Base-by-base conservation (phyloP, 2,888 invertebrate species). In the Synanthedon formicaeformis region DNA sequence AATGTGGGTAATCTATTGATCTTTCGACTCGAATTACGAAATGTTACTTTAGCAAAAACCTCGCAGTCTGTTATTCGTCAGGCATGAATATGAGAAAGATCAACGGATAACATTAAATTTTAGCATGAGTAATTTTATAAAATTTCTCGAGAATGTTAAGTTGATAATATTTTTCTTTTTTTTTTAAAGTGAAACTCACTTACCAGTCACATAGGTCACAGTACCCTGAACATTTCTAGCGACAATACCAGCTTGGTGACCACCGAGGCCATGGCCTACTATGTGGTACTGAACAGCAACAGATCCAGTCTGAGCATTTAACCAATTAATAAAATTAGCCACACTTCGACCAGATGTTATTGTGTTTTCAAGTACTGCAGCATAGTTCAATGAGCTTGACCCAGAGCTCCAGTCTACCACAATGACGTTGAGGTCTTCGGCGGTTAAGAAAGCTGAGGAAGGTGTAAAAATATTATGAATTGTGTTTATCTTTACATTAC, bases 401-500 rank as follows among this genome's bases (percentile, higher is more conserved):
- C 78, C 81, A 3, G 57, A 56, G 51, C 75, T 75, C 83, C 83
- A 83, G 57, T 84, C 83, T 1, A 83, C 72, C 0, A 74, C 74
- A 6, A 84, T 75, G 1, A 84, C 65, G 56, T 84, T 84, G 2
- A 80, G 62, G 41, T 83, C 77, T 62, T 74, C 78, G 10, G 69
- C 73, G 10, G 66, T 61, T 2, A 82, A 66, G 53, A 76, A 71
- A 4, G 69, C 83, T 81, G 57, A 5, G 62, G 59, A 53, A 51
- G 23, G 5, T 23, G 23, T 23, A 23, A 23, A 23, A 23, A 5
- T 23, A 5, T 23, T 23, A 5, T 23, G 5, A 23, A 23, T 23
- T 5, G 23, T 23, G 23, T 23, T 23, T 5, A 23, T 23, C 5
- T 23, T 41, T 41, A n/a, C 4, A 13, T 4, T 11, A 41, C 12